phyloP scores from a whole-genome alignment of 2,888 invertebrate genomes.

The Mesoligia furuncula region DNA sequence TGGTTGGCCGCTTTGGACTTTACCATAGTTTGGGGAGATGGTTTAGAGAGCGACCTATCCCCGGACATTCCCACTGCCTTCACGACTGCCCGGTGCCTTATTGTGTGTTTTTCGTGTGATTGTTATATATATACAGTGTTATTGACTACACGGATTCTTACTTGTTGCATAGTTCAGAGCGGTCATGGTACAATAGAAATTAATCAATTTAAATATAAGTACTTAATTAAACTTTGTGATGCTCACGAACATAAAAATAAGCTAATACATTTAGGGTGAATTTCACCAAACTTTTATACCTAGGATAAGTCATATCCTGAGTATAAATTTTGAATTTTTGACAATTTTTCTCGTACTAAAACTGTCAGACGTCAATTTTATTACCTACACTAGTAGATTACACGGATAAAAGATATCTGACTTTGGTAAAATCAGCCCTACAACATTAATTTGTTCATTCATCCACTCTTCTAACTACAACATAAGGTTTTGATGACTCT shows the following conservation, averaged over 20 bases:
- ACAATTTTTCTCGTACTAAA: neutral
- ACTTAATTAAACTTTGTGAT: neutral
- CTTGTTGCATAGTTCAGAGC: constrained; percentile 8
- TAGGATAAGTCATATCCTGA: too few species aligned
- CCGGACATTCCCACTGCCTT: constrained; percentile 9
- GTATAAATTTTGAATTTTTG: neutral
- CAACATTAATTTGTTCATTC: neutral
- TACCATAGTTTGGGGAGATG: neutral
- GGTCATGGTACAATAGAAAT: neutral
- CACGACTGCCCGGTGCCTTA: constrained; percentile 36
- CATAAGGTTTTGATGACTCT: neutral
- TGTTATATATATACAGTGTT: neutral
- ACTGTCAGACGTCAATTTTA: neutral
- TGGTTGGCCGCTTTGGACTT: constrained; percentile 16
- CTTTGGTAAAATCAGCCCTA: neutral
- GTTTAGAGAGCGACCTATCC: neutral
- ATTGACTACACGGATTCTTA: neutral
- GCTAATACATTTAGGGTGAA: neutral
- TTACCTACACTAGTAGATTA: neutral
- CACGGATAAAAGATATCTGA: neutral
- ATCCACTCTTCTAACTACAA: neutral
- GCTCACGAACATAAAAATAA: neutral
- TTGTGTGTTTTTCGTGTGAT: constrained; percentile 6
- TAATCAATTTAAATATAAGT: neutral
- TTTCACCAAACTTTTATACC: neutral